Conservation (phyloP, 1,140 invertebrate species). For the Luehdorfia chinensis region DNA sequence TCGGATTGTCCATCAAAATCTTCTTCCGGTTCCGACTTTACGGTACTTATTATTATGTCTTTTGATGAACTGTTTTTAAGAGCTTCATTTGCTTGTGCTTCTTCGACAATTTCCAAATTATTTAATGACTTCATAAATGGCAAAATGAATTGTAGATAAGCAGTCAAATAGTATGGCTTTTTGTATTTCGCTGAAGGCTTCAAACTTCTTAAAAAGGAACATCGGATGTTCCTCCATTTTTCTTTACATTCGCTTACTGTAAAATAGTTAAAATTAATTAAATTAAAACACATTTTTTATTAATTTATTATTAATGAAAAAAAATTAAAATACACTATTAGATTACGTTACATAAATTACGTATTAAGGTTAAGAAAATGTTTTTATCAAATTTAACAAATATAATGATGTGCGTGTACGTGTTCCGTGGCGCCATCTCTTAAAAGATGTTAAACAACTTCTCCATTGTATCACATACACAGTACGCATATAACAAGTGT, state of each 20-base stretch:
- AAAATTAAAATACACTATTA: no score
- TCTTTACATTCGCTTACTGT: slow-evolving; percentile 41
- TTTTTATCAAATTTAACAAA: no score
- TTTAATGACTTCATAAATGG: slow-evolving; percentile 32
- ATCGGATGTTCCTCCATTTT: slow-evolving; percentile 41
- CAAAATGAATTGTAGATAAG: slow-evolving; percentile 33
- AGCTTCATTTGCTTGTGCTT: slow-evolving; percentile 5
- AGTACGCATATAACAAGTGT: no score
- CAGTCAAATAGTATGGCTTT: slow-evolving; percentile 33
- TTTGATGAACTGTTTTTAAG: background rate
- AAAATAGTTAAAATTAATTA: no score
- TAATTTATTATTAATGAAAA: no score
- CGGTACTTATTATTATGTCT: slow-evolving; percentile 17
- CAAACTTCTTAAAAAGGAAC: slow-evolving; percentile 35
- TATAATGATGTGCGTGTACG: no score
- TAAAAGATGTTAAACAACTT: no score
- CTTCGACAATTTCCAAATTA: slow-evolving; percentile 23
- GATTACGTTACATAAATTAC: no score
- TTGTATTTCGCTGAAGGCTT: slow-evolving; percentile 30
- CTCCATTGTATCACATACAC: no score
- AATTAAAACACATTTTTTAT: no score
- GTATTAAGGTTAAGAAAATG: no score
- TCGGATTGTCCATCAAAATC: slow-evolving; percentile 14
- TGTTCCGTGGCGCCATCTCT: no score
- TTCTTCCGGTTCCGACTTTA: slow-evolving; percentile 21